Conservation (phyloP, 2,888 invertebrate species). For the Theodoxus fluviatilis region DNA sequence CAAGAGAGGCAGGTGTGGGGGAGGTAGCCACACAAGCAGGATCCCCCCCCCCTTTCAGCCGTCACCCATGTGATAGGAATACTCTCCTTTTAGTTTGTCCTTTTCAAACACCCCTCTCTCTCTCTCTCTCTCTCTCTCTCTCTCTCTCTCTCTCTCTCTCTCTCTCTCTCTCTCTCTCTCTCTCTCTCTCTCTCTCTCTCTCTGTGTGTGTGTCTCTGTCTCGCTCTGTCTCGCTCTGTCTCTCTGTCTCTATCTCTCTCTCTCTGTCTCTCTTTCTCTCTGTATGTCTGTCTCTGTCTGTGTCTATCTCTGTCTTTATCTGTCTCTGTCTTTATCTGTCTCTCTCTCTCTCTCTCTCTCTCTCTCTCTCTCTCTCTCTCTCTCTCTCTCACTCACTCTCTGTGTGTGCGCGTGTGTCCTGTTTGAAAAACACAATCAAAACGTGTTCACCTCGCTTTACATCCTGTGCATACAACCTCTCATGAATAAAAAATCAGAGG, state of each 20-base stretch:
- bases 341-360: neutral
- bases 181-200: neutral
- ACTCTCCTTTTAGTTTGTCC: no score
- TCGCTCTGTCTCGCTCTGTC: neutral
- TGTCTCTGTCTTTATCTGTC: neutral
- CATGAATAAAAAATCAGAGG: no score
- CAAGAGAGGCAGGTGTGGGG: no score
- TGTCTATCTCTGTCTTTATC: neutral
- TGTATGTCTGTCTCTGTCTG: no score
- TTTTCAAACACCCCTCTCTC: neutral
- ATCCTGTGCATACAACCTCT: no score
- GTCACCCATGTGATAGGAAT: no score
- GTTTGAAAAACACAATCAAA: no score
- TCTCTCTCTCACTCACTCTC: neutral
- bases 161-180: slow-evolving; percentile 19
- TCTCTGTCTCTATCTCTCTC: neutral
- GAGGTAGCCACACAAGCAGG: no score
- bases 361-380: slow-evolving; percentile 21
- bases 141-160: slow-evolving; percentile 20
- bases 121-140: neutral
- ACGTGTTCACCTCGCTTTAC: no score
- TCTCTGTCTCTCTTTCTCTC: neutral
- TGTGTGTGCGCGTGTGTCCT: no score
- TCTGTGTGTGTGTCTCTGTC: neutral
- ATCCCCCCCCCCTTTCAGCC: no score